Conservation (phyloP, 2,888 invertebrate species). For the Augiades crinisus region DNA sequence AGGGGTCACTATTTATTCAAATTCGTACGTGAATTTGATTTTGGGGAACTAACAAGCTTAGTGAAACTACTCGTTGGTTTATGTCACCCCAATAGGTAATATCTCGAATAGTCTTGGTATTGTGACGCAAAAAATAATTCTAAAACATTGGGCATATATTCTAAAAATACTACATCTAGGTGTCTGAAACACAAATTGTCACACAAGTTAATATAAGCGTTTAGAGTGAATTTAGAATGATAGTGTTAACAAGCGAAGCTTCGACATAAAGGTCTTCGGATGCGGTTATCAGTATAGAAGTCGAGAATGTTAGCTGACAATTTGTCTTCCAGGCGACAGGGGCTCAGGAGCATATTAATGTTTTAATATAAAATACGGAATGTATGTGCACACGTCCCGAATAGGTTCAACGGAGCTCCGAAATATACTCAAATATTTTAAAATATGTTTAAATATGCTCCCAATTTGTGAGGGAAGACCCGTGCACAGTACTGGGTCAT, state of each 20-base stretch:
- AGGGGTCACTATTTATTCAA: slow-evolving; percentile 15
- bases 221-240: slow-evolving; percentile 52
- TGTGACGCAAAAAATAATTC: slow-evolving; percentile 44
- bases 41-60: slow-evolving; percentile 20
- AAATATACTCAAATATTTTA: no score
- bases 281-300: slow-evolving; percentile 77
- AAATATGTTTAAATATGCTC: no score
- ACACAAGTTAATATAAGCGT: slow-evolving; percentile 73
- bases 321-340: slow-evolving; percentile 80
- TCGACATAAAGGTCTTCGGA: slow-evolving; percentile 65
- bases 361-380: slow-evolving; percentile 84
- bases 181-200: slow-evolving; percentile 81
- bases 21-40: slow-evolving; percentile 16
- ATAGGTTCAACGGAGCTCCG: slow-evolving; percentile 99
- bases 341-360: slow-evolving; percentile 78
- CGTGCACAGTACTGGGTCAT: no score
- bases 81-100: slow-evolving; percentile 9
- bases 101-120: slow-evolving; percentile 34
- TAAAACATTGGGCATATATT: slow-evolving; percentile 64
- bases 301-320: slow-evolving; percentile 80
- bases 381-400: slow-evolving; percentile 99
- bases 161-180: slow-evolving; percentile 66
- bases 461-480: no score
- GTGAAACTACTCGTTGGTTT: slow-evolving; percentile 22
- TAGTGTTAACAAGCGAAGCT: slow-evolving; percentile 79